Evolutionary conservation across 2,888 invertebrate genomes (phyloP).

Genomic region (Camptogramma bilineatum): DNA sequence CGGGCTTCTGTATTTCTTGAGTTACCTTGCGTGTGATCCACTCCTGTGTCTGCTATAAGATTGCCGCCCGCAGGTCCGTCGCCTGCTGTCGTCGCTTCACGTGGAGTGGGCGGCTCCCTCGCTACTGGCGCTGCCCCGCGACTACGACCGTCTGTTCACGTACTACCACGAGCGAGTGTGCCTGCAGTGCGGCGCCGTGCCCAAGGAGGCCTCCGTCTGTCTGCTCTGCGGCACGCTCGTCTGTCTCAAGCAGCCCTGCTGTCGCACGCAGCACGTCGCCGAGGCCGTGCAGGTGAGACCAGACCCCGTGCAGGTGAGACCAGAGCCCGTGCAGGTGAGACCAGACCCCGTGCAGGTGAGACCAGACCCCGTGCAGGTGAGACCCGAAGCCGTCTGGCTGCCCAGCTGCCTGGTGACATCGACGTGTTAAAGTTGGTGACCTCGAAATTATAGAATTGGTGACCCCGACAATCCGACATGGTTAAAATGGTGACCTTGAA

Average conservation of each 20-base stretch:
- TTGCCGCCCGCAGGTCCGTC: slow-evolving; percentile 85
- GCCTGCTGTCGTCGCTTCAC: slow-evolving; percentile 90
- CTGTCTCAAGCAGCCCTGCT: slow-evolving; percentile 95
- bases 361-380: background rate
- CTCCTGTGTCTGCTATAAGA: no score
- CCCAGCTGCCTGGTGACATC: no score
- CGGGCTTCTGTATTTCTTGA: no score
- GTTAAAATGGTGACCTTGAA: no score
- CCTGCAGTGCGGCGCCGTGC: slow-evolving; percentile 94
- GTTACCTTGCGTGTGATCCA: no score
- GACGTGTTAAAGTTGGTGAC: no score
- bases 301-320: background rate
- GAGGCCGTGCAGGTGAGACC: slow-evolving; percentile 90
- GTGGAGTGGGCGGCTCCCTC: slow-evolving; percentile 92
- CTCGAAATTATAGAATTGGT: no score
- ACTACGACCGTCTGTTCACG: slow-evolving; percentile 93
- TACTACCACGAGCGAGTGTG: slow-evolving; percentile 97
- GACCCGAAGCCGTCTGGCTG: background rate
- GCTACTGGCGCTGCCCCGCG: slow-evolving; percentile 93
- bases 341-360: background rate
- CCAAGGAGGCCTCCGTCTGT: slow-evolving; percentile 94
- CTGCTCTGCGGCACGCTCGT: slow-evolving; percentile 96
- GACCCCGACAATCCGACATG: no score
- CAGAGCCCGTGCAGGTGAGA: background rate
- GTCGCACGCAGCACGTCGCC: slow-evolving; percentile 92